phyloP scores from a whole-genome alignment of 2,797 vertebrate species.

The Leptatherina wallacei region DNA sequence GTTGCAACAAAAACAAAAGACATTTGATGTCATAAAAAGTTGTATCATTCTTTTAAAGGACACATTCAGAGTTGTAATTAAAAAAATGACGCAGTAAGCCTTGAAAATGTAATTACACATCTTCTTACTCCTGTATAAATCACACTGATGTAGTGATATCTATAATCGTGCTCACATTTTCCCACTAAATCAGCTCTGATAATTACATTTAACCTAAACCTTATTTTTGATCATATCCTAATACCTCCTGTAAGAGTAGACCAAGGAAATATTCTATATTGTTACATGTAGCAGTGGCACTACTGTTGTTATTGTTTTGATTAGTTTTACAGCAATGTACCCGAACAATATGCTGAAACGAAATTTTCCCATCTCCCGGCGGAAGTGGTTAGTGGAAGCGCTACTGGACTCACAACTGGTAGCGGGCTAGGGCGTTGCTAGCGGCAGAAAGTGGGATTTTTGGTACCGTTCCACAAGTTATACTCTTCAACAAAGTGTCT shows the following conservation, averaged over 20 bases:
- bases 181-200: neutral
- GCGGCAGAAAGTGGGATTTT: slow-evolving; percentile 75
- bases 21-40: too few species aligned
- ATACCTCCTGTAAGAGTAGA: too few species aligned
- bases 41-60: too few species aligned
- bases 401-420: slow-evolving; percentile 64
- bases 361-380: slow-evolving; percentile 67
- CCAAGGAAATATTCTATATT: neutral
- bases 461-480: slow-evolving; percentile 54
- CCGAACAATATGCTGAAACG: slow-evolving; percentile 27
- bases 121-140: neutral
- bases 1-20: too few species aligned
- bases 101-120: too few species aligned
- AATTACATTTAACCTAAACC: neutral
- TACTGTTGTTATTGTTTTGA: neutral
- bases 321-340: slow-evolving; percentile 1
- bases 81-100: too few species aligned
- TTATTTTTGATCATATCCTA: neutral
- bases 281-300: neutral
- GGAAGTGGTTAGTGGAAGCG: slow-evolving; percentile 79
- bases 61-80: too few species aligned
- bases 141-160: too few species aligned
- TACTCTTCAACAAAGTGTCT: slow-evolving; percentile 28
- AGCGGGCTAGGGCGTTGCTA: slow-evolving; percentile 83
- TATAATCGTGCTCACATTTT: too few species aligned